These are phyloP conservation scores for Ametastegia equiseti DNA, from an alignment of 2,888 invertebrate species.

Conservation along the genomic window DNA sequence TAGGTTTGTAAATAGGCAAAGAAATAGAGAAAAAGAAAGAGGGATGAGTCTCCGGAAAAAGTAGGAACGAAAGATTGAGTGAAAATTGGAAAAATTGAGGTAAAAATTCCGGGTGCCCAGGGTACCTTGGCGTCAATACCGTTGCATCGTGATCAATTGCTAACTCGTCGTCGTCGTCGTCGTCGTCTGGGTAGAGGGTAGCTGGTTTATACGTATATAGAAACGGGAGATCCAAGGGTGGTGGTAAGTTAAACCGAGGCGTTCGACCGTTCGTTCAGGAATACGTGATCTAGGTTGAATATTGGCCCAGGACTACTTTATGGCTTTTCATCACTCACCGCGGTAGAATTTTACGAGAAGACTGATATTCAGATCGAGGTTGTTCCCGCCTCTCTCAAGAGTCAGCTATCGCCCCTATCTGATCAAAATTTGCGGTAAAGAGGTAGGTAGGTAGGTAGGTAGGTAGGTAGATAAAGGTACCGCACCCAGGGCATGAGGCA, in stretches of 20 bases:
- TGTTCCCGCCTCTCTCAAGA: not conserved
- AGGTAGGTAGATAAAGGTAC: too few relatives aligned
- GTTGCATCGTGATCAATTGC: conserved; percentile 45
- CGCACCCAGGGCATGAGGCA: too few relatives aligned
- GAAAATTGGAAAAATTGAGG: conserved; percentile 21
- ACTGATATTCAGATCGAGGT: conserved; percentile 37
- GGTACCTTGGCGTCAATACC: conserved; percentile 17
- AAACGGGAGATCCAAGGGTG: not conserved
- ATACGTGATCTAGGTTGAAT: conserved; percentile 65
- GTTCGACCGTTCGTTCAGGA: conserved; percentile 57
- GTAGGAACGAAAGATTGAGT: not conserved
- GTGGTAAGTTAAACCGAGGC: conserved; percentile 26
- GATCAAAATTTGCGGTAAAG: conserved; percentile 18
- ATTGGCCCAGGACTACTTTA: conserved; percentile 56
- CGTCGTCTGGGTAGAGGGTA: not conserved
- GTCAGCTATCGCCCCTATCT: not conserved
- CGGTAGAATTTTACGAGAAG: conserved; percentile 31
- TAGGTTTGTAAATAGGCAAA: not conserved
- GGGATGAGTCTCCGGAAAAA: too few relatives aligned
- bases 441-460: not conserved
- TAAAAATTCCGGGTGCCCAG: not conserved
- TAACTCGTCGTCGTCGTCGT: not conserved
- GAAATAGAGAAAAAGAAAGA: not conserved
- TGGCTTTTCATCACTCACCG: conserved; percentile 42
- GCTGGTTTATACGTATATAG: not conserved